A percentile compares a stretch with the other conserved stretches of the same genome.
phyloP scores from a whole-genome alignment of 1,140 invertebrate species.

The Pemphigus obesinymphae region DNA sequence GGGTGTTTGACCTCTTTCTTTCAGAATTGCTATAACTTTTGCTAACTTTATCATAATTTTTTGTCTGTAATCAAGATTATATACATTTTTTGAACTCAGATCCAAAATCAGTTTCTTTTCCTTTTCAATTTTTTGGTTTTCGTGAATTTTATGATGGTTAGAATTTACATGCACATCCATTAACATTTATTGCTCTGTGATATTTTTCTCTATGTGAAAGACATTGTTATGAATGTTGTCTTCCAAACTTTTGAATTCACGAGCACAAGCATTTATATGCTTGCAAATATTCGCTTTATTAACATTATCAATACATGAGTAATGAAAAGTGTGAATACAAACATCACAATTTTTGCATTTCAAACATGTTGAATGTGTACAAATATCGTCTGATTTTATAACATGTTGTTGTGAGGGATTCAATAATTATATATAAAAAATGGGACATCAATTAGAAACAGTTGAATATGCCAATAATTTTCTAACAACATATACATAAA shows the following conservation, averaged over 20 bases:
- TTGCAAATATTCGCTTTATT: background rate
- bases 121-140: background rate
- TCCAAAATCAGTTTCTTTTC: background rate
- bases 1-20: background rate
- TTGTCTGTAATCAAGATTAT: background rate
- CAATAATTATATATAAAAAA: too few relatives aligned
- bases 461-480: too few relatives aligned
- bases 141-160: background rate
- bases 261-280: too few relatives aligned
- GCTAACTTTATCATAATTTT: background rate
- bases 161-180: background rate
- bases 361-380: too few relatives aligned
- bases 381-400: too few relatives aligned
- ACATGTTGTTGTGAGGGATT: too few relatives aligned
- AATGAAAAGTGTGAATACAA: background rate
- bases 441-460: too few relatives aligned
- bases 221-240: too few relatives aligned
- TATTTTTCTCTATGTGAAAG: background rate
- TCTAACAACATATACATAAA: too few relatives aligned
- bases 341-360: background rate
- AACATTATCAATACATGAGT: conserved; percentile 1
- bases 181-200: background rate
- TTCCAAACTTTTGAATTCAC: too few relatives aligned
- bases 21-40: background rate
- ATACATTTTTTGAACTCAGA: background rate